Conservation (phyloP, 2,888 invertebrate species). For the Drosophila mayaguana region DNA sequence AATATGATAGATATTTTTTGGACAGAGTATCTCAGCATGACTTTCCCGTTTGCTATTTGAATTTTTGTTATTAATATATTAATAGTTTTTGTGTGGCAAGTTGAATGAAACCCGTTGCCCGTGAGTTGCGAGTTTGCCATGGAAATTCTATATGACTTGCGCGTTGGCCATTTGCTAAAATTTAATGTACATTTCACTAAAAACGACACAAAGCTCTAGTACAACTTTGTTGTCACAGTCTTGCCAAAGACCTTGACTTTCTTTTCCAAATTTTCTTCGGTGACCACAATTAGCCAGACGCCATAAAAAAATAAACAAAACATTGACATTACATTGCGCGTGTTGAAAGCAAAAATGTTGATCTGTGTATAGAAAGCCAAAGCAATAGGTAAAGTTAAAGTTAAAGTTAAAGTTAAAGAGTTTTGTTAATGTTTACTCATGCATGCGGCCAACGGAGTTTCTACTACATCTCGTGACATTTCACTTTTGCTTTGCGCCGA, state of each 20-base stretch:
- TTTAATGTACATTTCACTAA: slow-evolving; percentile 41
- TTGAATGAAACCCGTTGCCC: slow-evolving; percentile 52
- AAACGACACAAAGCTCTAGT: slow-evolving; percentile 17
- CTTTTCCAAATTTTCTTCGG: slow-evolving; percentile 62
- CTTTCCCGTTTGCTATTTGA: slow-evolving; percentile 25
- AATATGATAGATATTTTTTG: neutral
- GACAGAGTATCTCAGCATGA: slow-evolving; percentile 15
- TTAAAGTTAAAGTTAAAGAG: slow-evolving; percentile 27
- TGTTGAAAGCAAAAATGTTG: slow-evolving; percentile 69
- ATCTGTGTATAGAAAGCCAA: slow-evolving; percentile 57
- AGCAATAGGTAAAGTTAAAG: slow-evolving; percentile 57
- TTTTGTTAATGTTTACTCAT: slow-evolving; percentile 66
- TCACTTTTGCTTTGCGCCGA: slow-evolving; percentile 37
- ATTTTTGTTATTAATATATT: slow-evolving; percentile 59
- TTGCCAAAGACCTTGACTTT: slow-evolving; percentile 75
- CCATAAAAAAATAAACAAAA: slow-evolving; percentile 47
- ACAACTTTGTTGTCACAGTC: slow-evolving; percentile 51
- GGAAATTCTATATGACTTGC: slow-evolving; percentile 75
- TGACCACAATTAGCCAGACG: slow-evolving; percentile 61
- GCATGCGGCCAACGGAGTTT: slow-evolving; percentile 54
- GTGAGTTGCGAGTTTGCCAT: slow-evolving; percentile 62
- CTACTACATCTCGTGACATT: slow-evolving; percentile 48
- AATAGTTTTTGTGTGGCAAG: slow-evolving; percentile 54
- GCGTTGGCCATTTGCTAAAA: slow-evolving; percentile 58
- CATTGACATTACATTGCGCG: slow-evolving; percentile 56